Base-by-base conservation (phyloP, 30 jellyfish, hydroid and myxozoan species). In the Pseudorhiza aurosa region DNA sequence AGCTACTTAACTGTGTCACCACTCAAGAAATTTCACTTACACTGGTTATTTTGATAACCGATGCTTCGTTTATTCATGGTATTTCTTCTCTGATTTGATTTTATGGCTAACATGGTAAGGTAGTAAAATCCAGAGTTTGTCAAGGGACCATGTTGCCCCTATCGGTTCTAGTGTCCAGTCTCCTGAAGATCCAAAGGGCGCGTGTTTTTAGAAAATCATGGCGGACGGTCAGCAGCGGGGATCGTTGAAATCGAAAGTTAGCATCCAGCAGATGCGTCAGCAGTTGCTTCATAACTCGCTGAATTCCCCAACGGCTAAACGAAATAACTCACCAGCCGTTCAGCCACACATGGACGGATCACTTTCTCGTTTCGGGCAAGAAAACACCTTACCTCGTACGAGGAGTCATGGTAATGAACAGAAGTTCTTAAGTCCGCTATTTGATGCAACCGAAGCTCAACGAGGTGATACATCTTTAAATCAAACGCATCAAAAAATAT, bases 221-320 rank as follows among this genome's bases (percentile, higher is more conserved):
- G 36, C 36, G 67, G 67, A n/a, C 9, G 67, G 22, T 22, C 36
- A 9, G 35, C 36, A 15, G 36, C 33, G n/a, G n/a, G n/a, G 67
- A 53, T 22, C 67, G n/a, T n/a, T 2, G 14, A 53, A 6, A 53
- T 53, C 67, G 22, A 73, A 73, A 35, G 19, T 56, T 24, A 73
- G 55, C 72, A 73, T 73, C 31, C 75, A 50, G 75, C 75, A 73
- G 26, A 55, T 57, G 68, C 25, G 86, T 28, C 72, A 73, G 44
- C 86, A 73, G 46, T 35, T 73, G 86, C 28, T 57, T 27, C 43
- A 50, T 10, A 59, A 73, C 37, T 9, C 86, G 25, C 32, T 73
- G 32, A 21, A 25, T 17, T 55, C 86, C 10, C 75, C 86, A 6
- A 46, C 30, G 36, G 25, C 58, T 8, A 42, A 25, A 12, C 35